phyloP scores from a whole-genome alignment of 2,113 vertebrate genomes.

The Albula goreensis region DNA sequence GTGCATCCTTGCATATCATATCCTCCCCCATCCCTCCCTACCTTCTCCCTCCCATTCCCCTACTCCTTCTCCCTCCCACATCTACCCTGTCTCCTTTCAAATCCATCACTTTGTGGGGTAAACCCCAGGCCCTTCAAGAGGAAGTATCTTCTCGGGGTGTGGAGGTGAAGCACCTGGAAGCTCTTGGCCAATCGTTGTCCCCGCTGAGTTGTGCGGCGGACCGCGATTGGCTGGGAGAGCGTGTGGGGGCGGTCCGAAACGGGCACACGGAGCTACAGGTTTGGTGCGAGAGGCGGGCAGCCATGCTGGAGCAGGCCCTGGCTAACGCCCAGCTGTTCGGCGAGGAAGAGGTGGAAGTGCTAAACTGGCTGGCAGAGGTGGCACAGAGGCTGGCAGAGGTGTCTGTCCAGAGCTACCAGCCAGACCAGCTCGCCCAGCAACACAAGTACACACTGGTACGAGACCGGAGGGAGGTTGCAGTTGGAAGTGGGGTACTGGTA shows the following conservation, averaged over 20 bases:
- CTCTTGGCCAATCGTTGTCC: slow-evolving; percentile 79
- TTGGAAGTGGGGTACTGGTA: neutral
- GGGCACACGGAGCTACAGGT: slow-evolving; percentile 81
- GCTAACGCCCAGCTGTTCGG: slow-evolving; percentile 93
- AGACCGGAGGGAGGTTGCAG: slow-evolving; percentile 11
- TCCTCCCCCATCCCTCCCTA: neutral
- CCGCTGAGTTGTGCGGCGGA: slow-evolving; percentile 83
- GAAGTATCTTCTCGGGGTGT: slow-evolving; percentile 77
- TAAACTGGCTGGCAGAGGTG: slow-evolving; percentile 98
- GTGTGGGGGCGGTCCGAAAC: slow-evolving; percentile 75
- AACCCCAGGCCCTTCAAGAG: slow-evolving; percentile 85
- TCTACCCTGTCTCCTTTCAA: slow-evolving; percentile 28
- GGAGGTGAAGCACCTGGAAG: slow-evolving; percentile 77
- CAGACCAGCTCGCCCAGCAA: slow-evolving; percentile 84
- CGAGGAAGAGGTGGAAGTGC: slow-evolving; percentile 98
- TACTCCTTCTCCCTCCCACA: slow-evolving; percentile 10
- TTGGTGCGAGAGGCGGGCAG: slow-evolving; percentile 79
- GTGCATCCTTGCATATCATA: slow-evolving; percentile 15
- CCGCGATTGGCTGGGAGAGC: slow-evolving; percentile 79
- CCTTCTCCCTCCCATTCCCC: neutral
- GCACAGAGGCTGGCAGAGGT: slow-evolving; percentile 89
- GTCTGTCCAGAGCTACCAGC: slow-evolving; percentile 86
- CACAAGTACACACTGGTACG: slow-evolving; percentile 92
- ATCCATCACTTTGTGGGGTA: slow-evolving; percentile 30
- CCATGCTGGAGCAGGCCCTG: slow-evolving; percentile 89